Evolutionary conservation across 2,888 invertebrate genomes (phyloP).

Genomic region (Synanthedon myopaeformis): DNA sequence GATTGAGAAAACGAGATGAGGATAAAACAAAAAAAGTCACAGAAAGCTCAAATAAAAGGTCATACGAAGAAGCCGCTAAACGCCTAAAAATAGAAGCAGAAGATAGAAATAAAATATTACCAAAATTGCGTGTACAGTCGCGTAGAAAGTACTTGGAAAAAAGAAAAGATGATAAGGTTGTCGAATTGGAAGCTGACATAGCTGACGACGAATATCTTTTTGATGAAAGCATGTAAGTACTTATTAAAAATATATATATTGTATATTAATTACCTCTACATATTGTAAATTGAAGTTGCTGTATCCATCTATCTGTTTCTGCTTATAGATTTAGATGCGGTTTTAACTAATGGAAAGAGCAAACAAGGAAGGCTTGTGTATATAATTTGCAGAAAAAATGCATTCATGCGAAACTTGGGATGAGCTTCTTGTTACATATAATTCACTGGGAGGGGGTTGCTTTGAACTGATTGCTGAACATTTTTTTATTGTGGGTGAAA

Average conservation of each 20-base stretch:
- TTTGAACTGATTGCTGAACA: too few relatives aligned
- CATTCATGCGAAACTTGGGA: too few relatives aligned
- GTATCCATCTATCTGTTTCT: too few relatives aligned
- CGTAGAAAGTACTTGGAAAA: slow-evolving; percentile 95
- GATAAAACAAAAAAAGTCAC: slow-evolving; percentile 85
- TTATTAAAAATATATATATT: not conserved
- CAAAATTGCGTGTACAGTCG: slow-evolving; percentile 90
- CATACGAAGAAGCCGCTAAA: slow-evolving; percentile 90
- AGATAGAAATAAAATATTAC: slow-evolving; percentile 87
- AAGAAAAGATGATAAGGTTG: slow-evolving; percentile 95
- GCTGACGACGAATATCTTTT: slow-evolving; percentile 96
- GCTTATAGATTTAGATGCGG: too few relatives aligned
- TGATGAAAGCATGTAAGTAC: slow-evolving; percentile 83
- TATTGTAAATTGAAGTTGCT: too few relatives aligned
- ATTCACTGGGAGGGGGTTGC: too few relatives aligned
- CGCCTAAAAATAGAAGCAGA: slow-evolving; percentile 88
- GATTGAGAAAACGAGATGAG: slow-evolving; percentile 91
- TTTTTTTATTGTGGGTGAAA: too few relatives aligned
- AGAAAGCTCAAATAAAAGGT: slow-evolving; percentile 74
- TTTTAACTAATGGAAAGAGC: too few relatives aligned
- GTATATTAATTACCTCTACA: not conserved
- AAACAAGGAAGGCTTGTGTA: too few relatives aligned
- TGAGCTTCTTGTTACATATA: too few relatives aligned
- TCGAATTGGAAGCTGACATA: slow-evolving; percentile 94
- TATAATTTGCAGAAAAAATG: too few relatives aligned